Conservation (phyloP, 2,113 vertebrate species). For the Myiozetetes cayanensis region DNA sequence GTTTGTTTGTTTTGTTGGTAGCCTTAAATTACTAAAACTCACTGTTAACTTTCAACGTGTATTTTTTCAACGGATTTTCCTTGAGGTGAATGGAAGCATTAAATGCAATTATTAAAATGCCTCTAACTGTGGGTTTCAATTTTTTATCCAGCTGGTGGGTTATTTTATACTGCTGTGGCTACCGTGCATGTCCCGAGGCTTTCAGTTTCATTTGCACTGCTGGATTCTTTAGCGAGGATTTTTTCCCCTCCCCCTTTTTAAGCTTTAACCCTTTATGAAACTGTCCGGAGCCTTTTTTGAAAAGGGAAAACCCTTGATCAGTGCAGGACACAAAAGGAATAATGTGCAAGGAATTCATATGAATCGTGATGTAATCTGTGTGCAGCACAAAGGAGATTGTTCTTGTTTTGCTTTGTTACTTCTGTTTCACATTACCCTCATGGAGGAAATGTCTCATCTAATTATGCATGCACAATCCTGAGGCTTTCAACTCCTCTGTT, state of each 20-base stretch:
- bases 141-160: accelerated
- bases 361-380: background rate
- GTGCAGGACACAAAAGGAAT: background rate
- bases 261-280: conserved; percentile 20
- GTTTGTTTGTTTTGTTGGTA: background rate
- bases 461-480: conserved; percentile 16
- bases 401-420: conserved; percentile 40
- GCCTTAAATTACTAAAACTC: background rate
- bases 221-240: background rate
- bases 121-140: background rate
- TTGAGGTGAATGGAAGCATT: background rate
- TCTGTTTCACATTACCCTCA: conserved; percentile 17
- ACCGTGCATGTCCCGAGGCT: accelerated
- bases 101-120: background rate
- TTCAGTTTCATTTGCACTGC: background rate
- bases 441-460: conserved; percentile 45
- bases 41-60: background rate
- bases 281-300: background rate
- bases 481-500: conserved; percentile 33
- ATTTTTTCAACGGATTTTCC: background rate
- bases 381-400: conserved; percentile 39
- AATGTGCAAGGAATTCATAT: background rate
- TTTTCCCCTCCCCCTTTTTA: accelerated
- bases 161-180: background rate
- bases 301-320: background rate